Base-by-base conservation (phyloP, 2,797 vertebrate species). In the Micromesistius poutassou region DNA sequence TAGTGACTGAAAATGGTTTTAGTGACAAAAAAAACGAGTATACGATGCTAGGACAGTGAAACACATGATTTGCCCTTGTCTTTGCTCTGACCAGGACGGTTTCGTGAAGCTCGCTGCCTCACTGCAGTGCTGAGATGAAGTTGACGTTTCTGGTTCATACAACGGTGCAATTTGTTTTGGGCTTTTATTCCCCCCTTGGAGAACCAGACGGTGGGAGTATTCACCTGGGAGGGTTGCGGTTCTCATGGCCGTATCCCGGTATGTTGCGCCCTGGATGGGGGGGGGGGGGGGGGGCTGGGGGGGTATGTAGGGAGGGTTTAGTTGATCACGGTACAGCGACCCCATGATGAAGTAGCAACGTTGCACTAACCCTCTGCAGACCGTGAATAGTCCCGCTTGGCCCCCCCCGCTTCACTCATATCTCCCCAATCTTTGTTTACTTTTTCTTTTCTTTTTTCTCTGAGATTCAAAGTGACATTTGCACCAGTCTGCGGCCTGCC, bases 1-100 rank as follows among this genome's bases (percentile, higher is more conserved):
- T 93, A 83, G 92, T 91, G 93, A 95, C 93, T 94, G 93, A 93
- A 93, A 87, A 86, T 75, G 87, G 81, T 82, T 81, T 78, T 91
- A 86, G 83, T 87, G 82, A 74, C 77, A 6, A 78, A 78, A 77
- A 80, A 78, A 80, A 77, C 74, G 77, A 55, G 79, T 25, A 50
- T 28, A 75, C 66, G 50, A 62, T 62, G 50, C 50, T 19, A 74
- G 80, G 84, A 90, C 87, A 16, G 50, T 55, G 50, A 55, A 16
- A 55, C 42, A 19, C 16, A 19, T 46, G 42, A 46, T 46, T 16
- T 46, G 12, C 42, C 42, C 42, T 1, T 46, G 3, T 19, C 16
- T 46, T 14, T 19, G 13, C 42, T 46, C 42, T 19, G 42, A 22
- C 19, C 50, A 22, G 50, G 50, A 55, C 50, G 1, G 16, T 22